Base-by-base conservation (phyloP, 2,888 invertebrate species). In the Creontiades dilutus region DNA sequence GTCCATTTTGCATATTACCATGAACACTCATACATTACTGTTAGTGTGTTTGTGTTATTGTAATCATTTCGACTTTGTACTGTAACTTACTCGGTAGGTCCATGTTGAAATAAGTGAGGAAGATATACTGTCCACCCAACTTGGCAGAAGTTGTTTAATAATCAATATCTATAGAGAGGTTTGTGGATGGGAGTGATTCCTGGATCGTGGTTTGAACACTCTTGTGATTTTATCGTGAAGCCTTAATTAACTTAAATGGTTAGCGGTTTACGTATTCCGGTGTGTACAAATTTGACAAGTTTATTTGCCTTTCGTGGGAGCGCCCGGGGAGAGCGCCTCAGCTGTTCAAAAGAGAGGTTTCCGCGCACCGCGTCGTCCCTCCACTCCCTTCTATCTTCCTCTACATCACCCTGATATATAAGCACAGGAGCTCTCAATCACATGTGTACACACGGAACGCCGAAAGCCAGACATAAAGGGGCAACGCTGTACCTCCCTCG, bases 371-470 rank as follows among this genome's bases (percentile, higher is more conserved):
- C n/a, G n/a, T n/a, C n/a, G n/a, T n/a, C n/a, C 61, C n/a, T 61
- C 61, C 23, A 19, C 68, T 23, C 7, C 68, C 68, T 0, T 11
- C 27, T n/a, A 37, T 37, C 37, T 23, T 23, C 9, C 68, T 23
- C 11, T 11, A 5, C 68, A 27, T 68, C 68, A 68, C 68, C 23
- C 68, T n/a, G 68, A 68, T 68, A 68, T 68, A 68, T 68, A 68
- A 68, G 68, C 68, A 68, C 68, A 68, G 68, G 23, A 68, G 68
- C 68, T 68, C 68, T 68, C 68, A 68, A 68, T 68, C 68, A 68
- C 68, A 68, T 68, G 68, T 68, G 68, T 68, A 68, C 68, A 68
- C 23, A 68, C 68, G n/a, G 16, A 68, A 68, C 68, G 27, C 23
- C 68, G 2, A 68, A 68, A 23, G 68, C 68, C 68, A 68, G 68